Evolutionary conservation across 2,888 invertebrate genomes (phyloP), one percentile per base, ranked within the genome.

Genomic region (Quadroppia sp.): DNA sequence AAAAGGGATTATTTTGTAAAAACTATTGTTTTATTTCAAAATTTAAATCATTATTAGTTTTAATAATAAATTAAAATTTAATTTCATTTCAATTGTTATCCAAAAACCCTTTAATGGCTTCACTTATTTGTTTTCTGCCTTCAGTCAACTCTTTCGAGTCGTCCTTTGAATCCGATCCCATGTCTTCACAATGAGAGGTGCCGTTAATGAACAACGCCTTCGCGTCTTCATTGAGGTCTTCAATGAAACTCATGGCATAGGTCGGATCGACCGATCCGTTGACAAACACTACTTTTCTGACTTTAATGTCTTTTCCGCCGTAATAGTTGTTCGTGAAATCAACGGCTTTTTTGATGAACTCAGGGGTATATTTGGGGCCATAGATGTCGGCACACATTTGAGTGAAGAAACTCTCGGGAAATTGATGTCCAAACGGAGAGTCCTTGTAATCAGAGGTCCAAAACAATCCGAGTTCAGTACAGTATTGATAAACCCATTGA

Each of bases 401-500:
- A 32, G 89, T 85, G 80, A 89, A 94, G 82, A 90, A 94, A 48
- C 89, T 87, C 0, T 90, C 82, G 0, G 89, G 87, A 78, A 94
- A 92, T 36, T 86, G 83, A 80, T 89, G 85, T 0, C 93, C 91
- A 81, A 95, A 95, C 0, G 82, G 88, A 82, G 82, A 88, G 76
- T 88, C 87, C 0, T 83, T 80, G 0, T n/a, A n/a, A n/a, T 88
- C 87, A 0, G 94, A 92, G 0, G 93, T 91, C 84, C 97, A 96
- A 83, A 89, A 97, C 83, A 91, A 97, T 32, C 95, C 96, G 81
- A 96, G 96, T 82, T 97, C 97, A 0, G 91, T 92, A 81, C 96
- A 97, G 0, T 95, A 95, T 83, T 96, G 96, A 82, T 94, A 96
- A 75, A 87, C 89, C 96, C 96, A 96, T 80, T 92, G 91, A 0